phyloP scores from a whole-genome alignment of 2,888 invertebrate genomes.

The Clanis bilineata region DNA sequence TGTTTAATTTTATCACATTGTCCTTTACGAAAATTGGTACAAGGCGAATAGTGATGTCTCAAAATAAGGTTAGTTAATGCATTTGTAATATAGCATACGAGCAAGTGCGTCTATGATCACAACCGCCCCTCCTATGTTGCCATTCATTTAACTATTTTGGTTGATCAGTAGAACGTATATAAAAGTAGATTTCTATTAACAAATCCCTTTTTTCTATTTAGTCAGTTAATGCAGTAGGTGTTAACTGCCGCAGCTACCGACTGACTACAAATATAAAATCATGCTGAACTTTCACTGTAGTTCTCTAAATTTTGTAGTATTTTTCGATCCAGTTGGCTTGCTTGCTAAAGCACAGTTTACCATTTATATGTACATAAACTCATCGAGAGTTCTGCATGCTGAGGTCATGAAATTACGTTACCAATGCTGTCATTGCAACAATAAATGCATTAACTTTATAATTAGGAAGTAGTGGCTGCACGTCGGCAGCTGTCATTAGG shows the following conservation, averaged over 20 bases:
- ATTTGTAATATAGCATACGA: neutral
- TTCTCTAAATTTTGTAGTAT: too few relatives aligned
- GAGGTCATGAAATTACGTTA: neutral
- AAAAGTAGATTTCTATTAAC: too few relatives aligned
- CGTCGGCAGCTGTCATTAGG: constrained; percentile 3
- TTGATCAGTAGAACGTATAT: too few relatives aligned
- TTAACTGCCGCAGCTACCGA: too few relatives aligned
- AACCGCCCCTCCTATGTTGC: too few relatives aligned
- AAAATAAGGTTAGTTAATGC: neutral
- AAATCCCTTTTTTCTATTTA: too few relatives aligned
- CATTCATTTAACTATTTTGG: too few relatives aligned
- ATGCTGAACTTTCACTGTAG: too few relatives aligned
- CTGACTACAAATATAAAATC: too few relatives aligned
- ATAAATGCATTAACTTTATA: neutral
- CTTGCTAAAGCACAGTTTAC: neutral
- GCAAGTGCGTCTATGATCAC: too few relatives aligned
- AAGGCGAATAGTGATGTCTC: neutral
- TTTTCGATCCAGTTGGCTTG: neutral
- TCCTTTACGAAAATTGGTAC: neutral
- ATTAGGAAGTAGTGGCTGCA: constrained; percentile 8
- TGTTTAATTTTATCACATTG: neutral
- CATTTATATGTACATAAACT: neutral
- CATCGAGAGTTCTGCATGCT: neutral
- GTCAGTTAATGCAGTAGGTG: too few relatives aligned
- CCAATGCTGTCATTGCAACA: neutral